Conservation (phyloP, 2,797 vertebrate genomes). For the Erithacus rubecula region DNA sequence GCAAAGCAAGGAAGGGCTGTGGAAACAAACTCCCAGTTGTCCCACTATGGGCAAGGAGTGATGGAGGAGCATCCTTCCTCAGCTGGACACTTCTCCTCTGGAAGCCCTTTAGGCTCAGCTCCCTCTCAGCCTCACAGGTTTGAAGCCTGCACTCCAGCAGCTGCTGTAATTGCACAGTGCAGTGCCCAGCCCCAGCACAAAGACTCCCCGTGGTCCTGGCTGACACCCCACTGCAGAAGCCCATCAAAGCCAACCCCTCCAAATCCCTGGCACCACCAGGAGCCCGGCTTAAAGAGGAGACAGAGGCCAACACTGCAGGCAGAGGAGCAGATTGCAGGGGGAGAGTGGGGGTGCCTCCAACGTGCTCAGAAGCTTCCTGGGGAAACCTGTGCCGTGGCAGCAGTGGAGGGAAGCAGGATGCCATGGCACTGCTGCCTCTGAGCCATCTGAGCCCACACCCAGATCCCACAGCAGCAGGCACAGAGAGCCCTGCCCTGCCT, state of each 20-base stretch:
- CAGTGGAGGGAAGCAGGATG: neutral
- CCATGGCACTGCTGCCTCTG: neutral
- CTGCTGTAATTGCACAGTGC: neutral
- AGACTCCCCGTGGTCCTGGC: neutral
- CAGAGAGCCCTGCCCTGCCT: neutral
- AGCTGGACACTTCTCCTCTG: neutral
- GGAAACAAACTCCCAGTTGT: neutral
- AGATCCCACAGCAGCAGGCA: neutral
- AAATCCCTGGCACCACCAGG: neutral
- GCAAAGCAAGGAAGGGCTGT: neutral
- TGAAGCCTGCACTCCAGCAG: slow-evolving; percentile 17
- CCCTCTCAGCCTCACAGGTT: neutral
- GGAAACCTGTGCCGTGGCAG: neutral
- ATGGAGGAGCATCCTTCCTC: neutral
- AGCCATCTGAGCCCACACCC: neutral
- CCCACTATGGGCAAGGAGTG: neutral
- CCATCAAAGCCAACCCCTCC: slow-evolving; percentile 20
- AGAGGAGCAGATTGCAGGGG: neutral
- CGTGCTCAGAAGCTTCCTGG: neutral
- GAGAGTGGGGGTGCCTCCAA: neutral
- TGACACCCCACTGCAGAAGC: neutral
- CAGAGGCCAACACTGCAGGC: neutral
- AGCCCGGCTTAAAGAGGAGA: neutral
- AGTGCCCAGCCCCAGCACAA: neutral
- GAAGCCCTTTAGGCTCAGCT: neutral